Percentiles rank a stretch among this genome's conserved stretches.
Conservation (phyloP, 2,797 vertebrate genomes). For the Synaphobranchus kaupii region DNA sequence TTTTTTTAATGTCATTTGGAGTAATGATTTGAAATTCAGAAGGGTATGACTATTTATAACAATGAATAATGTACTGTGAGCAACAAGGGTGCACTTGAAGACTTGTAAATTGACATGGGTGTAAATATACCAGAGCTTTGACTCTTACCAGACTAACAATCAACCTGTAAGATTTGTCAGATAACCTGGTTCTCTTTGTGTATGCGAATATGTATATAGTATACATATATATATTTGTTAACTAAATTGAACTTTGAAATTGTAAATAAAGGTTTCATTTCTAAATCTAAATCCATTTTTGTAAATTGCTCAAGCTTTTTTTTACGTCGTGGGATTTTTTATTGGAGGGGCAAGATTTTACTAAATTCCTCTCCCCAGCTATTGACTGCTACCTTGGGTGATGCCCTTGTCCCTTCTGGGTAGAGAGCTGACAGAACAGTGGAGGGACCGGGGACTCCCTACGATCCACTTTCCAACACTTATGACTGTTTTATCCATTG, state of each 20-base stretch:
- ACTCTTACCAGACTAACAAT: conserved; percentile 52
- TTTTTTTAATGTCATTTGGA: conserved; percentile 47
- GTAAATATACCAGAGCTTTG: conserved; percentile 64
- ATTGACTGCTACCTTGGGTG: background rate
- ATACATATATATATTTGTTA: conserved; percentile 89
- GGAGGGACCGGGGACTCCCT: background rate
- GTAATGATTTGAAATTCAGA: conserved; percentile 47
- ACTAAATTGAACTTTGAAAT: conserved; percentile 88
- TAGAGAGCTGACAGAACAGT: background rate
- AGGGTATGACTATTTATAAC: conserved; percentile 74
- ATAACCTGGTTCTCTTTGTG: conserved; percentile 80
- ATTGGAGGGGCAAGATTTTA: background rate
- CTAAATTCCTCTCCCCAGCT: background rate
- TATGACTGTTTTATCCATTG: background rate
- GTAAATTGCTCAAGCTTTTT: background rate
- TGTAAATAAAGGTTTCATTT: conserved; percentile 98
- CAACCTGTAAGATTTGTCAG: conserved; percentile 79
- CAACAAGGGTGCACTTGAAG: conserved; percentile 60
- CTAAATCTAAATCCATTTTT: conserved; percentile 67
- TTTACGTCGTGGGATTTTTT: background rate
- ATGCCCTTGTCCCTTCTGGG: background rate
- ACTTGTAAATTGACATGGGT: conserved; percentile 66
- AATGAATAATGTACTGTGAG: conserved; percentile 55
- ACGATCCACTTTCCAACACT: background rate
- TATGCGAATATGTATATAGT: conserved; percentile 81